Evolutionary conservation across 2,888 invertebrate species (phyloP), one percentile per base, ranked within the genome.

Genomic region (Serripes groenlandicus): DNA sequence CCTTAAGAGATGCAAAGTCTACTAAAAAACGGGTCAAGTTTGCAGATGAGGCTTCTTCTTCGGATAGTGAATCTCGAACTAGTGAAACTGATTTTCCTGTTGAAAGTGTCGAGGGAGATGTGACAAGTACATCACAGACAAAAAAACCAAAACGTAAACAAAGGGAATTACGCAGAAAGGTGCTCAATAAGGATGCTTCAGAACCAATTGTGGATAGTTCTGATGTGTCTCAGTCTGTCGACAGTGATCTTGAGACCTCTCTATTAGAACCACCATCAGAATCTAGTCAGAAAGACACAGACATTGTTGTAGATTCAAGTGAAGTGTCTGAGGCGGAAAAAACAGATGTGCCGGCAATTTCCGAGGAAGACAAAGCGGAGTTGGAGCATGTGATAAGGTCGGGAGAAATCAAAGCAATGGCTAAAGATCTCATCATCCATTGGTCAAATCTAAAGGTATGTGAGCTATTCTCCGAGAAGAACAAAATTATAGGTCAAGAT

Each of bases 371-470:
- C 11, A 71, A 75, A 3, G 79, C 74, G 30, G 84, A 84, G 30
- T 60, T 80, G 21, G 81, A 81, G 54, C 32, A 75, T 28, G 69
- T 74, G n/a, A 72, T 73, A 15, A 81, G 73, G 23, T 83, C 83
- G n/a, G 80, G 76, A 2, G 89, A 89, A 32, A 78, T 94, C 21
- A 85, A 88, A 4, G 85, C 83, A 1, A 86, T 95, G 74, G 95
- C 95, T 18, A 85, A 91, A 49, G 92, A 96, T 90, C 95, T 98
- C 54, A 92, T 98, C 72, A 96, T 96, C 68, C 96, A 96, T 79
- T 98, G 98, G 98, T 96, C 96, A 3, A 94, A 94, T 30, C 92
- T 96, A 35, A 96, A 96, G 93, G 94, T 94, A 74, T 68, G 73
- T 15, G 34, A n/a, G n/a, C n/a, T n/a, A n/a, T n/a, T n/a, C n/a